phyloP scores from a whole-genome alignment of 2,113 vertebrate genomes.

The Trogon melanurus region DNA sequence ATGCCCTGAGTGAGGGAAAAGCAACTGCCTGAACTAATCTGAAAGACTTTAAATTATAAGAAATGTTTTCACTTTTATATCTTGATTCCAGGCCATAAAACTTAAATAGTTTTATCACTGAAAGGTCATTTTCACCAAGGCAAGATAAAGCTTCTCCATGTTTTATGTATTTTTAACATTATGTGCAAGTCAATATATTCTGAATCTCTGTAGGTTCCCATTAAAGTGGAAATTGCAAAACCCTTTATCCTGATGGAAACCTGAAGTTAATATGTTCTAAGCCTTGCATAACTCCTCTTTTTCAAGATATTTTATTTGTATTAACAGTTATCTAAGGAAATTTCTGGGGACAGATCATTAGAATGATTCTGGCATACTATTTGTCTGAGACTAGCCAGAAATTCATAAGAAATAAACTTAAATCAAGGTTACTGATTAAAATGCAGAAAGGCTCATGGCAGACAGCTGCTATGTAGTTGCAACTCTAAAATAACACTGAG shows the following conservation, averaged over 20 bases:
- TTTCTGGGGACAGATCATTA: background rate
- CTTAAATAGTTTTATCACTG: constrained; percentile 7
- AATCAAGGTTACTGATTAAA: background rate
- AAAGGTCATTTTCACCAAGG: constrained; percentile 27
- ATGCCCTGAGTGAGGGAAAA: background rate
- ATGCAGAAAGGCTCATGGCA: background rate
- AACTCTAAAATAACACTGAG: background rate
- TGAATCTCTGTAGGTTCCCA: constrained; percentile 12
- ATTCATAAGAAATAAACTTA: constrained; percentile 13
- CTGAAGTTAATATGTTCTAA: background rate
- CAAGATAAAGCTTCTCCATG: constrained; percentile 11
- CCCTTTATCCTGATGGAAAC: constrained; percentile 22
- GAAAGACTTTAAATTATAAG: background rate
- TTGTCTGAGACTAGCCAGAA: background rate
- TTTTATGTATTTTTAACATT: constrained; percentile 52
- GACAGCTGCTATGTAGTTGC: background rate
- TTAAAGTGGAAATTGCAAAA: constrained; percentile 51
- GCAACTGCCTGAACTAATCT: background rate
- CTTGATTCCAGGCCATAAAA: constrained; percentile 21
- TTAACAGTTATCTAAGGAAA: background rate
- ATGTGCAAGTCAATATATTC: constrained; percentile 60
- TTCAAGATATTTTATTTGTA: constrained; percentile 1
- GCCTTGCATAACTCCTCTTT: background rate
- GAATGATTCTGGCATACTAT: background rate
- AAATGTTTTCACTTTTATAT: background rate